These are phyloP conservation scores for Lampropteryx suffumata DNA, from an alignment of 2,888 invertebrate species.

Conservation along the genomic window DNA sequence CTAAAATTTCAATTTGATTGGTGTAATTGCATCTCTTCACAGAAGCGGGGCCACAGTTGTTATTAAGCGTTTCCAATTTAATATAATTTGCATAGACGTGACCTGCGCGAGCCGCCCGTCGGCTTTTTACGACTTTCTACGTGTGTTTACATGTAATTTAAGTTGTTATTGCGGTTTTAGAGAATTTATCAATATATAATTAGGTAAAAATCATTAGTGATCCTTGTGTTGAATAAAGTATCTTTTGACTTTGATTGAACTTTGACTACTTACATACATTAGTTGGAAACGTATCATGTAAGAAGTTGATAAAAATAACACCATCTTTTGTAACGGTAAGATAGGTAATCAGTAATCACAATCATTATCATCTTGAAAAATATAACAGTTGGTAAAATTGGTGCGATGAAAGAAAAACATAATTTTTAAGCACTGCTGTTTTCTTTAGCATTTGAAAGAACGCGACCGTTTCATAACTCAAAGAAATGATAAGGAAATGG, in stretches of 20 bases:
- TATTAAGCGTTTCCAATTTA: conserved; percentile 82
- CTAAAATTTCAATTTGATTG: conserved; percentile 80
- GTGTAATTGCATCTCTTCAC: conserved; percentile 82
- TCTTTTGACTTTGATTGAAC: too few relatives aligned
- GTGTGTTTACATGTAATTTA: conserved; percentile 20
- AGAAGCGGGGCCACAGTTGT: conserved; percentile 74
- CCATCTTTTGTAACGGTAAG: background rate
- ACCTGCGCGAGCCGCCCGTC: conserved; percentile 45
- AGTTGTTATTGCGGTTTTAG: conserved; percentile 10
- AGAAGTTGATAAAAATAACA: too few relatives aligned
- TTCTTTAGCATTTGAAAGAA: background rate
- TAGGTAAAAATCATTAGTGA: too few relatives aligned
- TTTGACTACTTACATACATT: too few relatives aligned
- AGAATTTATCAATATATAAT: too few relatives aligned
- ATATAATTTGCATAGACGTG: conserved; percentile 82
- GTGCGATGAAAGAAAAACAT: conserved; percentile 33
- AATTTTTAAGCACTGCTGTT: conserved; percentile 24
- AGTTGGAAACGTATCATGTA: too few relatives aligned
- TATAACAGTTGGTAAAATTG: too few relatives aligned
- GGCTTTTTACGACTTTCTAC: conserved; percentile 32
- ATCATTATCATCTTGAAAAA: too few relatives aligned
- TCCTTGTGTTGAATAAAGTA: too few relatives aligned
- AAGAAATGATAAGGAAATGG: conserved; percentile 24
- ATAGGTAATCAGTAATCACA: too few relatives aligned
- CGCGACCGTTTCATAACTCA: conserved; percentile 17